Percentiles rank a stretch among this genome's conserved stretches.
Evolutionary conservation across 1,140 invertebrate species (phyloP).

Genomic region (Cepaea nemoralis): DNA sequence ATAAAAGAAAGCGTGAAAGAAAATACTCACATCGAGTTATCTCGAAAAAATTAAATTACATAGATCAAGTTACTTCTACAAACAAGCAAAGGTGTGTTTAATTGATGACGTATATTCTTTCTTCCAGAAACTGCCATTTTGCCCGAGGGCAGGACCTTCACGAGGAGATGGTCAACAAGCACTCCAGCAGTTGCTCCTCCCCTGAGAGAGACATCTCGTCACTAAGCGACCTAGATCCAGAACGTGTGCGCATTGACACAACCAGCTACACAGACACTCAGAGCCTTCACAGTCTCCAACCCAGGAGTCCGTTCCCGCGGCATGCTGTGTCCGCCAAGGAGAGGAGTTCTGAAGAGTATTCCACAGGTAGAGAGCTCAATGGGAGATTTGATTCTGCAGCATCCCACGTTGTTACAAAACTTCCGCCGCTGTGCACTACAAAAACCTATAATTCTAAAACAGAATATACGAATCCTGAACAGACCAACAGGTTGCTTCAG

Average conservation of each 20-base stretch:
- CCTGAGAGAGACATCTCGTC: conserved; percentile 9
- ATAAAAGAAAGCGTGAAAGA: not conserved
- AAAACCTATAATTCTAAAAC: not conserved
- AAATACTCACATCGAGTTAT: not conserved
- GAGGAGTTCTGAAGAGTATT: not conserved
- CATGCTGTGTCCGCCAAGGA: not conserved
- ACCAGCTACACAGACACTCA: not conserved
- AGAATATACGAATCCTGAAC: not conserved
- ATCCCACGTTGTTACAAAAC: not conserved
- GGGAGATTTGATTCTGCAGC: not conserved
- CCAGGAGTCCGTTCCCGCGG: not conserved
- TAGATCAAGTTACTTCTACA: not conserved
- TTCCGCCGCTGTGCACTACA: not conserved
- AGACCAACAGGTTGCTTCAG: not conserved
- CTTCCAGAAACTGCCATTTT: conserved; percentile 56
- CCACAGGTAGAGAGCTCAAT: not conserved
- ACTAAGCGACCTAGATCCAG: not conserved
- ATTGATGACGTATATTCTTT: conserved; percentile 2
- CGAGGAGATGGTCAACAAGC: conserved; percentile 44
- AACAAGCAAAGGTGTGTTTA: not conserved
- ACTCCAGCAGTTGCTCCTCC: not conserved
- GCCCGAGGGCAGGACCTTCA: conserved; percentile 45
- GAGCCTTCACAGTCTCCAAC: not conserved
- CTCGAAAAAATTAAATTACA: not conserved
- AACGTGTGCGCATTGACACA: not conserved